Percentiles rank a stretch among this genome's conserved stretches.
phyloP scores from a whole-genome alignment of 1,140 invertebrate species.

The Dendroctonus ponderosae region DNA sequence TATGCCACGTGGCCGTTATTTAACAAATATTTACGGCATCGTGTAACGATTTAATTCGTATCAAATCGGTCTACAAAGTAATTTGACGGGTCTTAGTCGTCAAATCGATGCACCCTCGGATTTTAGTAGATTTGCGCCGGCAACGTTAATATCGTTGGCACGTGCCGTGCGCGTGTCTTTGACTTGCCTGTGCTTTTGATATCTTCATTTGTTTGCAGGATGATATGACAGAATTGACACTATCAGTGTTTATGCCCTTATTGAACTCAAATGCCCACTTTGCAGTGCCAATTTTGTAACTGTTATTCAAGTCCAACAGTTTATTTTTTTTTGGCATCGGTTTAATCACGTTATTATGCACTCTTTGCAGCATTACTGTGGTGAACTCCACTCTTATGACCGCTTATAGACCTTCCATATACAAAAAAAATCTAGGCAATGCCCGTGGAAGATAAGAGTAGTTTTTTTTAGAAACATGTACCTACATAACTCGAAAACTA shows the following conservation, averaged over 20 bases:
- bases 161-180: conserved; percentile 27
- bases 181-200: conserved; percentile 31
- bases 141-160: conserved; percentile 27
- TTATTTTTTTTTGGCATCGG: too few species aligned
- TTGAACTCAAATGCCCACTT: not conserved
- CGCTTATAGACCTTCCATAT: too few species aligned
- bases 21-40: conserved; percentile 34
- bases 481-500: too few species aligned
- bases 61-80: conserved; percentile 30
- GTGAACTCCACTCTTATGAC: too few species aligned
- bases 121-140: conserved; percentile 14
- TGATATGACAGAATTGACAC: conserved; percentile 34
- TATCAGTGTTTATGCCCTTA: conserved; percentile 23
- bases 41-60: conserved; percentile 34
- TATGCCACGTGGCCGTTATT: conserved; percentile 30
- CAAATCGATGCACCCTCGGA: conserved; percentile 16
- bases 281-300: too few species aligned
- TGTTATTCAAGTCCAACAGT: too few species aligned
- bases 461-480: too few species aligned
- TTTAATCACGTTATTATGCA: too few species aligned
- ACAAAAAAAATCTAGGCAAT: too few species aligned
- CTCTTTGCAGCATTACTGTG: too few species aligned
- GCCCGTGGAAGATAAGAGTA: too few species aligned
- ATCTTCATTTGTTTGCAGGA: conserved; percentile 23
- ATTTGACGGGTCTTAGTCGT: conserved; percentile 36